These are phyloP conservation scores for Drosophila sturtevanti DNA, from an alignment of 1,140 invertebrate species.

Conservation along the genomic window DNA sequence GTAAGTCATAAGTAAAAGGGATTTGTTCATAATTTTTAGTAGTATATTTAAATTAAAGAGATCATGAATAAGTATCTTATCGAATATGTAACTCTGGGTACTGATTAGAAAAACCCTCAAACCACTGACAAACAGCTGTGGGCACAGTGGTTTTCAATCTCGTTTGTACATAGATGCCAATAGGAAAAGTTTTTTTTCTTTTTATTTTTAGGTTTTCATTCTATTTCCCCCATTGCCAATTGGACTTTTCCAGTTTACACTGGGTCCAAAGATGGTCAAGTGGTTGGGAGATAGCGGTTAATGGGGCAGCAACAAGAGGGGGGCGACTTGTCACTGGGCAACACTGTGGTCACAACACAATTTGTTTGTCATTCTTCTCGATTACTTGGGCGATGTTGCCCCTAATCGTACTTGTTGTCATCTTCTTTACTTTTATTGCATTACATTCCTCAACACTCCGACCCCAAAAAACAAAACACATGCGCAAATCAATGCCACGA, in stretches of 20 bases:
- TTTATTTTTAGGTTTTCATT: constrained; percentile 18
- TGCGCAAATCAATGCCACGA: constrained; percentile 72
- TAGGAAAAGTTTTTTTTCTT: neutral
- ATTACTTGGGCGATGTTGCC: constrained; percentile 23
- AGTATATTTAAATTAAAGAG: no score
- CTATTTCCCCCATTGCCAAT: constrained; percentile 44
- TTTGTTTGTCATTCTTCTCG: constrained; percentile 67
- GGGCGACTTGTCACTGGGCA: constrained; percentile 28
- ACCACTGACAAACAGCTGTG: neutral
- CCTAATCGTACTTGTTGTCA: constrained; percentile 32
- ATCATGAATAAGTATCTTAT: no score
- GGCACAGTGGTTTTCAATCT: neutral
- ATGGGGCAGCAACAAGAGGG: neutral
- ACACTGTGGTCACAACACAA: constrained; percentile 65
- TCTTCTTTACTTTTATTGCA: constrained; percentile 62
- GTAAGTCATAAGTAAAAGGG: neutral
- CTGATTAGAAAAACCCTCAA: neutral
- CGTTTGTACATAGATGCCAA: neutral
- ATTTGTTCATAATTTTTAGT: no score
- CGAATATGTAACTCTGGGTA: no score
- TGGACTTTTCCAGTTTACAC: constrained; percentile 43
- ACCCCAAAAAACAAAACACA: constrained; percentile 40
- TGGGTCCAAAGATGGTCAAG: constrained; percentile 39
- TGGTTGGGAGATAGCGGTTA: neutral
- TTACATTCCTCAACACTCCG: constrained; percentile 29